phyloP scores from a whole-genome alignment of 2,888 invertebrate genomes.

The Acanthacorydalis orientalis region DNA sequence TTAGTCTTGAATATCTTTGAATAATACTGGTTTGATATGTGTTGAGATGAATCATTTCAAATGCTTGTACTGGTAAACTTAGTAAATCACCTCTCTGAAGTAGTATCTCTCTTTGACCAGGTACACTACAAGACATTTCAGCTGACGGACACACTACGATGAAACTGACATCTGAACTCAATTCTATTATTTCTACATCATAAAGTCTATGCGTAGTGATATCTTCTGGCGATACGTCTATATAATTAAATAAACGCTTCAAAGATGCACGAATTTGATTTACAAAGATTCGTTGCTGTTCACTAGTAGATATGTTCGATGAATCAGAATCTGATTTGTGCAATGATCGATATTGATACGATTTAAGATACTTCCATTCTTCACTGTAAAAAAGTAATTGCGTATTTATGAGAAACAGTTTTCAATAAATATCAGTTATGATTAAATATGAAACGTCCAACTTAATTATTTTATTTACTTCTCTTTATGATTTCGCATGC shows the following conservation, averaged over 20 bases:
- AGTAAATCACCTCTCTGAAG: conserved; percentile 72
- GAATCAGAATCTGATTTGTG: conserved; percentile 13
- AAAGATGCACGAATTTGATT: conserved; percentile 60
- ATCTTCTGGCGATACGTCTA: conserved; percentile 58
- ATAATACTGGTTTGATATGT: conserved; percentile 88
- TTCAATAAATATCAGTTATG: too few relatives aligned
- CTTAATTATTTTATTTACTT: too few relatives aligned
- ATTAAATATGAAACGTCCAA: too few relatives aligned
- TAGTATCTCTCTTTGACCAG: conserved; percentile 70
- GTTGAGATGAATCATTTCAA: conserved; percentile 86
- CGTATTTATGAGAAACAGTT: too few relatives aligned
- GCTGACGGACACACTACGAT: conserved; percentile 83
- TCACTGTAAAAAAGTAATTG: conserved; percentile 54
- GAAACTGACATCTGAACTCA: conserved; percentile 80
- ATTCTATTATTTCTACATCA: conserved; percentile 85
- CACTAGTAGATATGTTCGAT: conserved; percentile 30
- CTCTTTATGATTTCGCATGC: too few relatives aligned
- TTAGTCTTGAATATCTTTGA: conserved; percentile 78
- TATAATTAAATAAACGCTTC: conserved; percentile 58
- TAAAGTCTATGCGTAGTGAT: conserved; percentile 67
- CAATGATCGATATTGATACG: conserved; percentile 29
- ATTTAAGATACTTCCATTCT: conserved; percentile 86
- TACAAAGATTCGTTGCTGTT: conserved; percentile 66
- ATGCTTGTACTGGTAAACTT: conserved; percentile 82
- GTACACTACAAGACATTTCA: conserved; percentile 83